These are phyloP conservation scores for Oedothorax gibbosus DNA, from an alignment of 1,140 invertebrate species.

Conservation along the genomic window DNA sequence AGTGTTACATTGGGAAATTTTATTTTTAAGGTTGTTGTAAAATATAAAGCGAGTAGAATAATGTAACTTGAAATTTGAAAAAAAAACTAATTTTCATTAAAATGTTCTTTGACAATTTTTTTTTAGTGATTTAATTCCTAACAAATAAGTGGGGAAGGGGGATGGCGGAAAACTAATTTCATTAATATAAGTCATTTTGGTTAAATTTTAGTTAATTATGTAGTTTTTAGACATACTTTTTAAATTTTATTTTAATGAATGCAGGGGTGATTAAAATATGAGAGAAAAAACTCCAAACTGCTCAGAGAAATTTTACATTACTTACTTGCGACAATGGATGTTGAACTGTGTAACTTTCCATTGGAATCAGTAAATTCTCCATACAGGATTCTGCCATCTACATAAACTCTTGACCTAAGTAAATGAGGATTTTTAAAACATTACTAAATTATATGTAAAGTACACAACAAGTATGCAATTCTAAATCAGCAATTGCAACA, in stretches of 20 bases:
- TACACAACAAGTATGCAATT: neutral
- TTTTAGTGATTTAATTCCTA: neutral
- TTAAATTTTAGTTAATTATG: too few relatives aligned
- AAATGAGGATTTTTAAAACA: neutral
- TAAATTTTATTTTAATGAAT: neutral
- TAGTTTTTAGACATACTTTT: too few relatives aligned
- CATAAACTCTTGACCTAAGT: conserved; percentile 79
- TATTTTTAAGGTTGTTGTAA: too few relatives aligned
- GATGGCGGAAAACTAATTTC: too few relatives aligned
- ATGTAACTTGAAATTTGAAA: neutral
- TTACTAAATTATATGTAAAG: too few relatives aligned
- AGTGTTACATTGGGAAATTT: too few relatives aligned
- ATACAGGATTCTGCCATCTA: conserved; percentile 85
- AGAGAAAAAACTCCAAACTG: neutral
- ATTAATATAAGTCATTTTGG: too few relatives aligned
- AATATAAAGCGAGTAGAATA: too few relatives aligned
- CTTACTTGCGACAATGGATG: conserved; percentile 78
- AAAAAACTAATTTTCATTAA: neutral
- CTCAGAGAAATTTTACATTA: neutral
- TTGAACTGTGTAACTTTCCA: conserved; percentile 78
- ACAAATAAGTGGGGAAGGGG: too few relatives aligned
- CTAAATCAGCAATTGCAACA: neutral
- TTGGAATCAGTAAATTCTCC: conserved; percentile 85
- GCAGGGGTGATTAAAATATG: neutral
- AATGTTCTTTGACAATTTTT: neutral